Evolutionary conservation across 2,888 invertebrate species (phyloP), one percentile per base, ranked within the genome.

Genomic region (Galerucella nymphaeae): DNA sequence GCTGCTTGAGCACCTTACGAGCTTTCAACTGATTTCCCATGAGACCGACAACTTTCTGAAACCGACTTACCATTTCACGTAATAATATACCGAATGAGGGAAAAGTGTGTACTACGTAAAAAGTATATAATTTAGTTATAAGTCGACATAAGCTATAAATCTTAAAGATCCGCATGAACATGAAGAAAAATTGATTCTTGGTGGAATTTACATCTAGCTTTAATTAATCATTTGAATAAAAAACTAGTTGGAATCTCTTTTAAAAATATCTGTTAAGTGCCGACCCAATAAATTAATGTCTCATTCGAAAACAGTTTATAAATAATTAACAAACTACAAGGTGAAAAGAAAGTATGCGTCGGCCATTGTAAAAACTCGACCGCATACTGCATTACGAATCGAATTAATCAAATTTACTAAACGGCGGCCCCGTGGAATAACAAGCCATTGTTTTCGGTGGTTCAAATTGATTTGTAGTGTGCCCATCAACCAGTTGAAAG

Each of bases 291-390:
- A 80, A 78, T 78, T 78, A 78, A 76, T 74, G 74, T 77, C 76
- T 71, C 75, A 73, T 76, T 77, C 75, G 69, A 73, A 38, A 77
- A 71, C 75, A 75, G 76, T 73, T 79, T 80, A 80, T 81, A 80
- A 80, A 81, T 80, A 81, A 80, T 80, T 80, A 81, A 80, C 79
- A 76, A 78, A 74, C 72, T 58, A 63, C 61, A 69, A 78, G 78
- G 77, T 77, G 77, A 78, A 75, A 76, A 77, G 76, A 76, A 80
- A 80, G 76, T 76, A 79, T 78, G 78, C 77, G 76, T 74, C 75
- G 74, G 77, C 45, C 53, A 68, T 70, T 66, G 75, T 57, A 77
- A 79, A 79, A 78, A 73, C 11, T 71, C 72, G 70, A 61, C 68
- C 76, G 65, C 74, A 71, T 71, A 65, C 70, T 75, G 73, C 71